Conservation (phyloP, 1,140 invertebrate species). For the Capitella teleta region DNA sequence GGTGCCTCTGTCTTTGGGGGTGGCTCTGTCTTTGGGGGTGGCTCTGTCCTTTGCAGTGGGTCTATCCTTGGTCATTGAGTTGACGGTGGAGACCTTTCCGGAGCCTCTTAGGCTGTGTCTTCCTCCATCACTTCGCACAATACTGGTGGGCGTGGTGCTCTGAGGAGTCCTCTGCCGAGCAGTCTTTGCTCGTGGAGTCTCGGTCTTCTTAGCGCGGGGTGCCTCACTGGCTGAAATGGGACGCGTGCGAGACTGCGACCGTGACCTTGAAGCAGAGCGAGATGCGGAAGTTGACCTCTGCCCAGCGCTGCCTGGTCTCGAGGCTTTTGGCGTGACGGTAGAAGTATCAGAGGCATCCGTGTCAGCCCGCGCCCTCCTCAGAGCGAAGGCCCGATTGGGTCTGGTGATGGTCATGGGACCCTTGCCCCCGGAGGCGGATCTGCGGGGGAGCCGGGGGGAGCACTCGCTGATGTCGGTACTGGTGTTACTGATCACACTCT, state of each 20-base stretch:
- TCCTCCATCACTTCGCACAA: too few relatives aligned
- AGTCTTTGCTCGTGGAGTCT: too few relatives aligned
- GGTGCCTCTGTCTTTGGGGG: too few relatives aligned
- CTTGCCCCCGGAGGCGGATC: not conserved
- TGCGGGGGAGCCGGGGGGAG: not conserved
- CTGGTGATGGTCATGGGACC: not conserved
- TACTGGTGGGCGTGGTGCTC: too few relatives aligned
- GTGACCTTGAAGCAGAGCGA: not conserved
- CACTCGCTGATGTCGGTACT: slow-evolving; percentile 1
- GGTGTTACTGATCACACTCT: not conserved
- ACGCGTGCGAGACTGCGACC: not conserved
- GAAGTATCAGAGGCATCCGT: not conserved
- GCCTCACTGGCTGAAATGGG: not conserved
- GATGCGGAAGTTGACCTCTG: not conserved
- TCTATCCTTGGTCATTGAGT: too few relatives aligned
- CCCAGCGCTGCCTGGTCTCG: not conserved
- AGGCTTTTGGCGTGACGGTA: not conserved
- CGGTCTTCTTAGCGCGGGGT: not conserved
- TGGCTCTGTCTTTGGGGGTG: too few relatives aligned
- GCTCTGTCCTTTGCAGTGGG: too few relatives aligned
- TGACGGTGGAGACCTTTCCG: too few relatives aligned
- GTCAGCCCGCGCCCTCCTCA: not conserved
- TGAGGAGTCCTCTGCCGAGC: too few relatives aligned
- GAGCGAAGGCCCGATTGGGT: not conserved
- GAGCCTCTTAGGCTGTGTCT: too few relatives aligned